These are phyloP conservation scores for Lithophane semibrunnea DNA, from an alignment of 2,888 invertebrate genomes.

Conservation along the genomic window DNA sequence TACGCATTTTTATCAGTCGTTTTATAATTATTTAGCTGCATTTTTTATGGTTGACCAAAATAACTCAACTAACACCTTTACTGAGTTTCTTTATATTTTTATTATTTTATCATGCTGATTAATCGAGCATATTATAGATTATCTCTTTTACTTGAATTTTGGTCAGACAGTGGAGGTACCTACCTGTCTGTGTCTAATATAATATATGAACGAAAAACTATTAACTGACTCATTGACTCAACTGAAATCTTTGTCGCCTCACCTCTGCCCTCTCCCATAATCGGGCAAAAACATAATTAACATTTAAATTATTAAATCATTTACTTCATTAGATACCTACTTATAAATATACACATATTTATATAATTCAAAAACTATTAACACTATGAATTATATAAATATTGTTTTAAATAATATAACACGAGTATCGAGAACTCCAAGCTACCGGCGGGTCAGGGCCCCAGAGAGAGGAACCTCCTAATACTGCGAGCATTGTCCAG, in stretches of 20 bases:
- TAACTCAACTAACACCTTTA: too few relatives aligned
- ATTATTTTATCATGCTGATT: background rate
- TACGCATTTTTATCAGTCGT: too few relatives aligned
- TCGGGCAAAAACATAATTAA: slow-evolving; percentile 31
- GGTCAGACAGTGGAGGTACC: background rate
- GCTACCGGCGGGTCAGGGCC: too few relatives aligned
- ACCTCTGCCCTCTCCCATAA: slow-evolving; percentile 17
- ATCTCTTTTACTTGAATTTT: slow-evolving; percentile 3
- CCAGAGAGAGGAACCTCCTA: too few relatives aligned
- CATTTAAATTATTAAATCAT: background rate
- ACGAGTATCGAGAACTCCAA: too few relatives aligned
- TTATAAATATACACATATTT: too few relatives aligned
- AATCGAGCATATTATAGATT: background rate
- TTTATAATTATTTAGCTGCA: too few relatives aligned
- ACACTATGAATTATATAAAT: too few relatives aligned
- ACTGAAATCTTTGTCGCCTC: slow-evolving; percentile 14
- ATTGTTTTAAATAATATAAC: too few relatives aligned
- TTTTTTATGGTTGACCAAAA: background rate
- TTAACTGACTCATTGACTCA: slow-evolving; percentile 10
- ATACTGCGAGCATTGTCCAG: too few relatives aligned
- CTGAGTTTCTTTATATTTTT: background rate
- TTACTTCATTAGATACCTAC: too few relatives aligned
- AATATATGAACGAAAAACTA: background rate
- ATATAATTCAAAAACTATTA: too few relatives aligned
- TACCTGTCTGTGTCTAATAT: background rate